Evolutionary conservation across 2,888 invertebrate species (phyloP).

Genomic region (Melinopterus prodromus): DNA sequence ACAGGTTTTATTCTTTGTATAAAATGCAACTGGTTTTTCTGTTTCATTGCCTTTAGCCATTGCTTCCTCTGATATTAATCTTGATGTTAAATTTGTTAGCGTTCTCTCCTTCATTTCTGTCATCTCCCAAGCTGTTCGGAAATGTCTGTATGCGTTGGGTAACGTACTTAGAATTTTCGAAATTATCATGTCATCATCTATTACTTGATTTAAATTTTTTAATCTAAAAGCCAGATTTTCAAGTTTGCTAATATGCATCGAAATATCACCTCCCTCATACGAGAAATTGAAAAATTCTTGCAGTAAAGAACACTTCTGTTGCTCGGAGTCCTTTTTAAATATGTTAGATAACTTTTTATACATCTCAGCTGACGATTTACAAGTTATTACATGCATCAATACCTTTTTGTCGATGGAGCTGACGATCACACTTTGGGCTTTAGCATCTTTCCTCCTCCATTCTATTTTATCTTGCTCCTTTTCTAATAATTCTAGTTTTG

Average conservation of each 20-base stretch:
- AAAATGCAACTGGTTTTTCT: constrained; percentile 8
- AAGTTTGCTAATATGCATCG: constrained; percentile 33
- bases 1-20: not conserved
- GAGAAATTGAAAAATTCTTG: constrained; percentile 39
- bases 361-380: constrained; percentile 36
- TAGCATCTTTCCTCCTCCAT: constrained; percentile 41
- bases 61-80: constrained; percentile 12
- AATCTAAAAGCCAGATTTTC: constrained; percentile 37
- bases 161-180: constrained; percentile 8
- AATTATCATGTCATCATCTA: constrained; percentile 12
- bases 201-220: constrained; percentile 29
- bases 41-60: not conserved
- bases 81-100: constrained; percentile 10
- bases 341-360: constrained; percentile 31
- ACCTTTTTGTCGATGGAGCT: constrained; percentile 42
- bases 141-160: not conserved
- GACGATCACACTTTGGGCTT: constrained; percentile 46
- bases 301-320: constrained; percentile 35
- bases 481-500: not conserved
- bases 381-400: constrained; percentile 37
- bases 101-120: constrained; percentile 8
- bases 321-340: constrained; percentile 35
- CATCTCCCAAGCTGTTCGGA: constrained; percentile 11
- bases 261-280: constrained; percentile 34
- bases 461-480: constrained; percentile 7